A percentile compares a stretch with the other conserved stretches of the same genome.
Conservation (phyloP, 1,140 invertebrate species). For the Geopemphigus sp. region DNA sequence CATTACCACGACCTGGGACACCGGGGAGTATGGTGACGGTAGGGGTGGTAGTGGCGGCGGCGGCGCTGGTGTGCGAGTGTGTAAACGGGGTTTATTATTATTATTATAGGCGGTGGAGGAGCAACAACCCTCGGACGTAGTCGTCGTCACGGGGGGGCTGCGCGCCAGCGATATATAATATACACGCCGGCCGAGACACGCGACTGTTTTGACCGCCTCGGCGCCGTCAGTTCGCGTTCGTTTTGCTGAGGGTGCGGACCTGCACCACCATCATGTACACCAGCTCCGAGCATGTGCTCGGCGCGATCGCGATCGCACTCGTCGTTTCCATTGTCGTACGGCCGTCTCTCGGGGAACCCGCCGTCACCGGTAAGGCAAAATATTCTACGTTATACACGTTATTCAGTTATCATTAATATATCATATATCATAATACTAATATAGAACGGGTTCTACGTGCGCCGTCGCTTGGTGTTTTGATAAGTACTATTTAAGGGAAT, state of each 20-base stretch:
- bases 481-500: no score
- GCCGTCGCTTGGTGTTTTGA: no score
- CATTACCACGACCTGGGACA: slow-evolving; percentile 1
- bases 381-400: not conserved
- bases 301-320: slow-evolving; percentile 18
- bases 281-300: slow-evolving; percentile 24
- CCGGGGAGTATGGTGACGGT: no score
- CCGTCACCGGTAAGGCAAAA: not conserved
- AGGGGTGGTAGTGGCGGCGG: no score
- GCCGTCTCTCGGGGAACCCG: not conserved
- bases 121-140: slow-evolving; percentile 18
- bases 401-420: not conserved
- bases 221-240: slow-evolving; percentile 7
- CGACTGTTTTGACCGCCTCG: not conserved
- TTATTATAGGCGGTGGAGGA: not conserved
- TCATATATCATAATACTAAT: not conserved
- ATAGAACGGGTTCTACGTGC: no score
- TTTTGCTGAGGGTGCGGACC: slow-evolving; percentile 24
- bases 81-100: slow-evolving; percentile 6
- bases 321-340: not conserved
- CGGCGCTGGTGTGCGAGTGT: no score
- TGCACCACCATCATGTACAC: slow-evolving; percentile 15
- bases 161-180: not conserved
- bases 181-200: slow-evolving; percentile 11
- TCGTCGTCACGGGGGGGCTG: not conserved